Base-by-base conservation (phyloP, 2,113 vertebrate species). In the Eudyptes chrysolophus region DNA sequence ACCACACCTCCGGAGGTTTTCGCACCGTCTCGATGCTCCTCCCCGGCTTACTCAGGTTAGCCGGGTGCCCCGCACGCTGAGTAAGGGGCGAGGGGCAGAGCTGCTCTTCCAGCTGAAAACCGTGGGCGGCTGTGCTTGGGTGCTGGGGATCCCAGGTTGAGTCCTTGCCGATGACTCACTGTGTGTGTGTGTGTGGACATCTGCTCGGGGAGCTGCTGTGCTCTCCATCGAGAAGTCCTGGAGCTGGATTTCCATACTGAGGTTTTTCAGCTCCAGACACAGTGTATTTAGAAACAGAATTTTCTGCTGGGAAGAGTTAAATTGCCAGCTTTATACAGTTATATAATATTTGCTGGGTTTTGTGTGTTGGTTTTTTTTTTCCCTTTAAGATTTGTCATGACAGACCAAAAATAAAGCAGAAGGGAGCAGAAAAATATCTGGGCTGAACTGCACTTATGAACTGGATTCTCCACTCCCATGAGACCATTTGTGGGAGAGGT, bases 351-450 rank as follows among this genome's bases (percentile, higher is more conserved):
- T 87, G 16, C 66, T 46, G 30, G 15, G 9, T 2, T 79, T 83
- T 58, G 16, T 30, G 6, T 40, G 30, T 13, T 46, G 44, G 44
- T 5, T 22, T 13, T 27, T 51, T 9, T 64, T 89, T 71, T 13
- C 13, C 6, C 15, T 74, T 78, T 81, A 55, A 81, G 26, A 40
- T 84, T 85, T 89, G 70, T 75, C 69, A 38, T 38, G 26, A 11
- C n/a, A 27, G 62, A 36, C 70, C 62, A 76, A 95, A 96, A 96
- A 86, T 76, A 95, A 90, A 84, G 29, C 68, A 93, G 68, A 62
- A 95, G 29, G 13, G 60, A 92, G 76, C 42, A 29, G 80, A 82
- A 77, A 94, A 94, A 86, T 51, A 38, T 32, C 48, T 51, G 62
- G 44, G 78, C 34, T 40, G 58, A 92, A 65, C 75, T 81, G 55